Conservation (phyloP, 2,113 vertebrate species). For the Amphiprion ocellaris region DNA sequence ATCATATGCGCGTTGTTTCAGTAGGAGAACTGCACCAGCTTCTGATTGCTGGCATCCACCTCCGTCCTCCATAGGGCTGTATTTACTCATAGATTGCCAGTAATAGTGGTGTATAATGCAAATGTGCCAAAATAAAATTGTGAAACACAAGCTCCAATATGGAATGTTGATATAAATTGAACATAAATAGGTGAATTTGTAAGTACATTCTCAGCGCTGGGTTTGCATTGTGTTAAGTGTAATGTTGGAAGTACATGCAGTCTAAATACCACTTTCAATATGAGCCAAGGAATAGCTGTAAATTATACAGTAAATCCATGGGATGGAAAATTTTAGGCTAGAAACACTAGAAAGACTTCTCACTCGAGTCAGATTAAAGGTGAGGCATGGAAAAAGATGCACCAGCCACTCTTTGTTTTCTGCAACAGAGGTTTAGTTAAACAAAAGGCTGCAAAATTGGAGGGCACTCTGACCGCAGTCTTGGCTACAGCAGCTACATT, state of each 20-base stretch:
- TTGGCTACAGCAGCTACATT: constrained; percentile 12
- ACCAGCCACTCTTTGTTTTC: constrained; percentile 21
- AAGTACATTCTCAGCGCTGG: not conserved
- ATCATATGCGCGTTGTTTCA: constrained; percentile 8
- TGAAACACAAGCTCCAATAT: constrained; percentile 2
- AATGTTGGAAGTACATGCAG: constrained; percentile 3
- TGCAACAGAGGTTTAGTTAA: constrained; percentile 40
- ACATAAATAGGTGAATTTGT: constrained; percentile 19
- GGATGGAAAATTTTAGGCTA: constrained; percentile 46
- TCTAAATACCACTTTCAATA: constrained; percentile 22
- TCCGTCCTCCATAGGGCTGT: not conserved
- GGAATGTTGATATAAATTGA: constrained; percentile 8
- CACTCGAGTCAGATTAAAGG: constrained; percentile 46
- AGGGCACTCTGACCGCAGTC: constrained; percentile 36
- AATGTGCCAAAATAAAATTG: constrained; percentile 3
- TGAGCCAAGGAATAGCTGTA: constrained; percentile 18
- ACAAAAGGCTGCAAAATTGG: constrained; percentile 49
- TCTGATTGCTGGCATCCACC: constrained; percentile 30
- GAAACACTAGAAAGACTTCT: constrained; percentile 5
- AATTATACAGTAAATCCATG: constrained; percentile 31
- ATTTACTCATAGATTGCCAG: constrained; percentile 21
- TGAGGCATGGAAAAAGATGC: constrained; percentile 23
- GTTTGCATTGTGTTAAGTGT: not conserved
- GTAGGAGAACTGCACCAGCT: constrained; percentile 1
- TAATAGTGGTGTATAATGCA: not conserved